Evolutionary conservation across 1,140 invertebrate genomes (phyloP), one percentile per base, ranked within the genome.

Genomic region (Macrobrachium rosenbergii): DNA sequence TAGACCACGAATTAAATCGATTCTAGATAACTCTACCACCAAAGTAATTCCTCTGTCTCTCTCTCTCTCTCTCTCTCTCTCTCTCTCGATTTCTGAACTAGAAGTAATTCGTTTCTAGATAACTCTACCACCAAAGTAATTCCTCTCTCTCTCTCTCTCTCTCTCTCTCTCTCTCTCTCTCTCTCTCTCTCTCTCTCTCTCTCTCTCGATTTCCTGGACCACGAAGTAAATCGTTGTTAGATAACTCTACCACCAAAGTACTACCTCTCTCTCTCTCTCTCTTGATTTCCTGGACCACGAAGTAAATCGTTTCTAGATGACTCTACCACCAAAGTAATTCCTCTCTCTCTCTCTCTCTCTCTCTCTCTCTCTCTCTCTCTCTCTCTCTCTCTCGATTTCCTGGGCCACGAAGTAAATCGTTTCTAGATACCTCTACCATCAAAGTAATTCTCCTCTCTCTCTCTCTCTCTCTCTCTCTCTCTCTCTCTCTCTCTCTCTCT

Each of bases 11-110:
- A n/a, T n/a, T n/a, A n/a, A n/a, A n/a, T n/a, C n/a, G n/a, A n/a
- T n/a, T n/a, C n/a, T n/a, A n/a, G n/a, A n/a, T n/a, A n/a, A n/a
- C n/a, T n/a, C n/a, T n/a, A n/a, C n/a, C n/a, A n/a, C n/a, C n/a
- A n/a, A n/a, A n/a, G n/a, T n/a, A n/a, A n/a, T n/a, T n/a, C n/a
- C 81, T 73, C 81, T 73, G 17, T 73, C 80, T 81, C 79, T 81
- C 79, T 37, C 60, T 69, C 80, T 45, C 80, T 82, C 63, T 45
- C 80, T 63, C 21, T 43, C 23, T 14, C 37, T 16, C 64, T 69
- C 37, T n/a, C 81, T 23, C 67, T 21, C 21, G 72, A 64, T 28
- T 69, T 17, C 21, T 43, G 10, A 43, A 0, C 2, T 14, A 16
- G 23, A 73, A 43, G 69, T 73, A 43, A 73, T 21, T 43, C 6